Evolutionary conservation across 2,113 vertebrate genomes (phyloP).

Genomic region (Microcebus murinus): DNA sequence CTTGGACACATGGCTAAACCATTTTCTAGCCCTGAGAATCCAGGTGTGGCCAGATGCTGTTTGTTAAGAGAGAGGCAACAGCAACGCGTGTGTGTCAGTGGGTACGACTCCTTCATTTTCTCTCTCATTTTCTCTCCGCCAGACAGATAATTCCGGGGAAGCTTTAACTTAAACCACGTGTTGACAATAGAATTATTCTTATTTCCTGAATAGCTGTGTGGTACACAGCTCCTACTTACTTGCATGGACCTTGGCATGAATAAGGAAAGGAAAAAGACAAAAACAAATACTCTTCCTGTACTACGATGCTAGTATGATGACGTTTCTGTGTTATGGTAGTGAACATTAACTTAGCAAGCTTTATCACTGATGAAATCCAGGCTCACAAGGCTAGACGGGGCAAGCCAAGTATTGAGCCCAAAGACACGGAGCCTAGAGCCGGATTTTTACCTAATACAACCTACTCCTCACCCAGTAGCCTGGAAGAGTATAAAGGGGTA

Average conservation of each 20-base stretch:
- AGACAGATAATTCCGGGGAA: background rate
- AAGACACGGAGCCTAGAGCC: background rate
- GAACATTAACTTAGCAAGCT: background rate
- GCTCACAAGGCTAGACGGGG: background rate
- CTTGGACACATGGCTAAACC: background rate
- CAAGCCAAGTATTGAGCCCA: background rate
- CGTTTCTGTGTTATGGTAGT: background rate
- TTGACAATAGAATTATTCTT: background rate
- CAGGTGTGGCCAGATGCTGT: background rate
- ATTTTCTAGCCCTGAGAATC: background rate
- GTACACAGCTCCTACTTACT: background rate
- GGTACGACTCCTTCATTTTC: background rate
- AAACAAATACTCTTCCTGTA: background rate
- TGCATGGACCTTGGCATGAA: background rate
- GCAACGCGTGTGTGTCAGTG: background rate
- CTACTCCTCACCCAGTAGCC: background rate
- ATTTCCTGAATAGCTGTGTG: background rate
- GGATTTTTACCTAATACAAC: background rate
- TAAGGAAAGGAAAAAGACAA: background rate
- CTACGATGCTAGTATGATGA: too few relatives aligned
- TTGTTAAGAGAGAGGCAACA: background rate
- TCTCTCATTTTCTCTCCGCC: background rate
- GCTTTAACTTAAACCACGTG: background rate
- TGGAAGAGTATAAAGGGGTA: background rate
- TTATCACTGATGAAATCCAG: background rate